Base-by-base conservation (phyloP, 2,797 vertebrate genomes). In the Trachurus trachurus region DNA sequence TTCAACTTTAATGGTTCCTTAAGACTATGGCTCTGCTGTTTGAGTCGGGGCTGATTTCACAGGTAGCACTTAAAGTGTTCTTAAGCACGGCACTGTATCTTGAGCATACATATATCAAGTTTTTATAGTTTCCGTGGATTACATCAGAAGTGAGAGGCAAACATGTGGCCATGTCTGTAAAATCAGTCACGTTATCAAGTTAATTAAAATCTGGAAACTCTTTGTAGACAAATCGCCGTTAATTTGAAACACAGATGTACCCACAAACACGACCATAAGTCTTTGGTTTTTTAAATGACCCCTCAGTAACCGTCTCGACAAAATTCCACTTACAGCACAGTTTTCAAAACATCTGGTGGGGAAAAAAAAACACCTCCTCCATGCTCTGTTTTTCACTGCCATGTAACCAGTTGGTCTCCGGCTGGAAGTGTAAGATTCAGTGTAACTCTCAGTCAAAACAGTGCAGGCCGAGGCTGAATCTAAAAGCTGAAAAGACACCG, bases 1-100 rank as follows among this genome's bases (percentile, higher is more conserved):
- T 78, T 89, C 65, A 77, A 78, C 84, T 90, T 90, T 73, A 87
- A 88, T 82, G 52, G 61, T 44, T 87, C 37, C 61, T 87, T 61
- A 87, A 87, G 86, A 72, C 71, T 73, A 50, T 1, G 9, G 62
- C 49, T 69, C 69, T 44, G 66, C 56, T 67, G 71, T 66, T 76
- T 54, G 67, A 19, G 34, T 74, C n/a, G 68, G 42, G 66, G 37
- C 59, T 72, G 19, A 26, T 71, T 66, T 81, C 57, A 76, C 67
- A 78, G 42, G 68, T 76, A 50, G 9, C 0, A 13, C 39, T 56
- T 6, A 50, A 1, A 44, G 9, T 62, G 31, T 76, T 45, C 29
- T 67, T 31, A 61, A 26, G 16, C 37, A 74, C 13, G 16, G 15
- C 19, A 34, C 3, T 12, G 63, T 58, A 57, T 65, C 19, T 40